Percentiles rank a stretch among this genome's conserved stretches.
Evolutionary conservation across 2,888 invertebrate species (phyloP).

Genomic region (Cerastis rubricosa): DNA sequence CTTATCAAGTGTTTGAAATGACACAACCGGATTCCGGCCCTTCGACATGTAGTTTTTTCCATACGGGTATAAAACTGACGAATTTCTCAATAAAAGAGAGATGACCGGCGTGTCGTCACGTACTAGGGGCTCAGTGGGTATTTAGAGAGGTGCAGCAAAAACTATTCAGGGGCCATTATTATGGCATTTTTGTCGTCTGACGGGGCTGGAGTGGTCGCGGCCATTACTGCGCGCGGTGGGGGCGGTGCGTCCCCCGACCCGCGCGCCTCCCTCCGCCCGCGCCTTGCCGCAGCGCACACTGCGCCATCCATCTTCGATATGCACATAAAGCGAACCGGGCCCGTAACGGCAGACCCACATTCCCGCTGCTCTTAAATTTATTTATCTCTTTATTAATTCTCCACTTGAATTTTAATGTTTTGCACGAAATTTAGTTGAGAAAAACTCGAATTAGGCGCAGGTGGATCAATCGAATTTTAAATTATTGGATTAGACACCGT

Average conservation of each 20-base stretch:
- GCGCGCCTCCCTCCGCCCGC: constrained; percentile 67
- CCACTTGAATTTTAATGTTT: constrained; percentile 87
- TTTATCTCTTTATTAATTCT: constrained; percentile 91
- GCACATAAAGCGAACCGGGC: constrained; percentile 90
- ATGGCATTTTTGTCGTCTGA: constrained; percentile 91
- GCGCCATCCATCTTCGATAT: constrained; percentile 90
- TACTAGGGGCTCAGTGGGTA: constrained; percentile 85
- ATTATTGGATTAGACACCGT: constrained; percentile 33
- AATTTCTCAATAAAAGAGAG: constrained; percentile 91
- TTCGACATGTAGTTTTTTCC: constrained; percentile 84
- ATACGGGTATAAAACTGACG: constrained; percentile 88
- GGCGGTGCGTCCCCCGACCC: constrained; percentile 72
- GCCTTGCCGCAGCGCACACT: constrained; percentile 77
- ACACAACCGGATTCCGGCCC: constrained; percentile 89
- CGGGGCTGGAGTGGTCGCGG: constrained; percentile 88
- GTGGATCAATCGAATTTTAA: constrained; percentile 51
- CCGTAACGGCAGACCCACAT: constrained; percentile 89
- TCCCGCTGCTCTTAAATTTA: constrained; percentile 89
- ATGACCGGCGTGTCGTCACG: constrained; percentile 89
- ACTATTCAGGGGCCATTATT: constrained; percentile 90
- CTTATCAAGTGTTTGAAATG: constrained; percentile 91
- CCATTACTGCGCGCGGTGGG: constrained; percentile 84
- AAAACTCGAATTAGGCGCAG: constrained; percentile 57
- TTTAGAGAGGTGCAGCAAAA: constrained; percentile 90
- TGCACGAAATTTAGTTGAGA: constrained; percentile 74